Conservation (phyloP, 53 echinoderm and acorn worm species). For the Henricia sp. region DNA sequence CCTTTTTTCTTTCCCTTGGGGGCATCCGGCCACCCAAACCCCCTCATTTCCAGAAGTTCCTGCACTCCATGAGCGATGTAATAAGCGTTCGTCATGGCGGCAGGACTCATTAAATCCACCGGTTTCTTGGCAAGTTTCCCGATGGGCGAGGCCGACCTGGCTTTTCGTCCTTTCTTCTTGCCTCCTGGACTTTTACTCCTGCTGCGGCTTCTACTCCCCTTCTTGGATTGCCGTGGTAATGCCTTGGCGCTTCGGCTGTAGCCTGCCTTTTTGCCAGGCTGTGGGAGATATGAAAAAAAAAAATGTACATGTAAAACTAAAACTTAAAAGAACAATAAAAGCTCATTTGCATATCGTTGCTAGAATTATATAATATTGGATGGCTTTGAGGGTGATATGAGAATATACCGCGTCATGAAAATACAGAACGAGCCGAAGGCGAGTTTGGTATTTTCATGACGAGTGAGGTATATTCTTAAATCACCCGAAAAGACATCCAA, state of each 20-base stretch:
- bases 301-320: no score
- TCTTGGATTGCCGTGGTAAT: constrained; percentile 69
- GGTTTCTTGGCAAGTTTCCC: constrained; percentile 82
- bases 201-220: constrained; percentile 52
- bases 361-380: no score
- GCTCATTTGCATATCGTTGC: no score
- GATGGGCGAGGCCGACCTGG: constrained; percentile 80
- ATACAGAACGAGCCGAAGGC: no score
- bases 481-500: no score
- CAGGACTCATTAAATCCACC: constrained; percentile 93
- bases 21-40: constrained; percentile 95
- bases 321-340: no score
- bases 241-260: constrained; percentile 95
- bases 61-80: constrained; percentile 94
- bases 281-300: background rate
- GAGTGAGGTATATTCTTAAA: no score
- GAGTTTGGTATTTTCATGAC: no score
- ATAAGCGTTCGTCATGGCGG: constrained; percentile 98
- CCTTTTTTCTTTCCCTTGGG: constrained; percentile 92
- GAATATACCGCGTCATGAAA: no score
- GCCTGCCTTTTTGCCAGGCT: constrained; percentile 89
- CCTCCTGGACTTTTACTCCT: constrained; percentile 83
- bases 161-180: constrained; percentile 83
- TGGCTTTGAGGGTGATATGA: no score
- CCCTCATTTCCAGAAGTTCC: constrained; percentile 92